Evolutionary conservation across 1,140 invertebrate species (phyloP).

Genomic region (Theocolax elegans): DNA sequence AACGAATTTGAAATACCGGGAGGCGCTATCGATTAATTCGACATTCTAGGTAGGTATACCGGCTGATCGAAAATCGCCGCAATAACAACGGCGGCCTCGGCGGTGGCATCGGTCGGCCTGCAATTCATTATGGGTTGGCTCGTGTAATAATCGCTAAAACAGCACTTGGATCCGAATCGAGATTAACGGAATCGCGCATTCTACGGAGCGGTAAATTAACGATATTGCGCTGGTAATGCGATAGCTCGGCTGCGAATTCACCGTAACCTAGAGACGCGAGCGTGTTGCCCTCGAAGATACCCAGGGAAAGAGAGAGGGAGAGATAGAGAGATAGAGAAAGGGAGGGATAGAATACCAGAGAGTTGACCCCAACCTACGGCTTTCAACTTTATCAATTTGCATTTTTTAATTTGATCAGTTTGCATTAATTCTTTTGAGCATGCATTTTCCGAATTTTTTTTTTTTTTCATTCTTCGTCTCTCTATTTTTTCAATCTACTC

Average conservation of each 20-base stretch:
- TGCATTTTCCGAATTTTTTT: too few species aligned
- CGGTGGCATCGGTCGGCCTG: not conserved
- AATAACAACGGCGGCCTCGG: conserved; percentile 9
- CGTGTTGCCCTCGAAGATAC: not conserved
- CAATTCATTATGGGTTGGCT: conserved; percentile 13
- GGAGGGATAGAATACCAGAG: not conserved
- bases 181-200: conserved; percentile 33
- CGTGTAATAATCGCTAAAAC: conserved; percentile 31
- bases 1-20: not conserved
- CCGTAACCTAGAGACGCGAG: not conserved
- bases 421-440: too few species aligned
- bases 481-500: too few species aligned
- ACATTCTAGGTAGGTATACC: too few species aligned
- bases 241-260: not conserved
- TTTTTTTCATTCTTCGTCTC: too few species aligned
- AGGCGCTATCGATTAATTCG: conserved; percentile 8
- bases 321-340: not conserved
- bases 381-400: too few species aligned
- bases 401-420: too few species aligned
- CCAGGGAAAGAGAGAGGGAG: not conserved
- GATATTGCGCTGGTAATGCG: conserved; percentile 19
- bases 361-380: too few species aligned
- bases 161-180: conserved; percentile 10
- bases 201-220: conserved; percentile 17
- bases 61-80: conserved; percentile 18